These are phyloP conservation scores for Drosophila watanabei DNA, from an alignment of 1,140 invertebrate species.

Conservation along the genomic window DNA sequence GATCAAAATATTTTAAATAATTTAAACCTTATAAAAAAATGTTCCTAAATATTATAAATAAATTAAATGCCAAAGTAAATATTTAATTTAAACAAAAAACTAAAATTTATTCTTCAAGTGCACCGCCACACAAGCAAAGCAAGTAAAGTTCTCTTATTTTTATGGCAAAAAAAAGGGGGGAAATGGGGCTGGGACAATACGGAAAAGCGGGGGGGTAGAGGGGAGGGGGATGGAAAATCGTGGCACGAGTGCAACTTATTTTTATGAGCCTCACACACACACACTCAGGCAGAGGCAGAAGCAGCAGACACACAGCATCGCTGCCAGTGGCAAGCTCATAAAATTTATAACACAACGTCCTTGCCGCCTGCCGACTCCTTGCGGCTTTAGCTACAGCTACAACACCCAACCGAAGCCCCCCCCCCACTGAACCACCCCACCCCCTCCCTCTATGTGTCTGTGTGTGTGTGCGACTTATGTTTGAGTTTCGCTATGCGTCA, in stretches of 20 bases:
- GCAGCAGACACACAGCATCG: slow-evolving; percentile 47
- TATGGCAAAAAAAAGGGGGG: slow-evolving; percentile 47
- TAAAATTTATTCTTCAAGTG: neutral
- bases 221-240: slow-evolving; percentile 49
- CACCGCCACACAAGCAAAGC: slow-evolving; percentile 70
- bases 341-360: slow-evolving; percentile 84
- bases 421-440: neutral
- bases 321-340: slow-evolving; percentile 81
- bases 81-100: neutral
- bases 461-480: slow-evolving; percentile 42
- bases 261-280: slow-evolving; percentile 71
- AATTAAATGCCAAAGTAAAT: no score
- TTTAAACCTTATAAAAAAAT: neutral
- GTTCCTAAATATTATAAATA: fast-evolving
- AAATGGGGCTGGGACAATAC: slow-evolving; percentile 22
- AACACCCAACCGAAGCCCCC: slow-evolving; percentile 27
- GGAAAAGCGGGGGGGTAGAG: neutral
- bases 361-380: slow-evolving; percentile 74
- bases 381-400: slow-evolving; percentile 63
- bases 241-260: slow-evolving; percentile 83
- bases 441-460: slow-evolving; percentile 7
- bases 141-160: slow-evolving; percentile 61
- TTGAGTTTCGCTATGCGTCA: slow-evolving; percentile 40
- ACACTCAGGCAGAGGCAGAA: slow-evolving; percentile 20
- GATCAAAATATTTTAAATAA: neutral